These are phyloP conservation scores for Adela reaumurella DNA, from an alignment of 2,888 invertebrate species.

Conservation along the genomic window DNA sequence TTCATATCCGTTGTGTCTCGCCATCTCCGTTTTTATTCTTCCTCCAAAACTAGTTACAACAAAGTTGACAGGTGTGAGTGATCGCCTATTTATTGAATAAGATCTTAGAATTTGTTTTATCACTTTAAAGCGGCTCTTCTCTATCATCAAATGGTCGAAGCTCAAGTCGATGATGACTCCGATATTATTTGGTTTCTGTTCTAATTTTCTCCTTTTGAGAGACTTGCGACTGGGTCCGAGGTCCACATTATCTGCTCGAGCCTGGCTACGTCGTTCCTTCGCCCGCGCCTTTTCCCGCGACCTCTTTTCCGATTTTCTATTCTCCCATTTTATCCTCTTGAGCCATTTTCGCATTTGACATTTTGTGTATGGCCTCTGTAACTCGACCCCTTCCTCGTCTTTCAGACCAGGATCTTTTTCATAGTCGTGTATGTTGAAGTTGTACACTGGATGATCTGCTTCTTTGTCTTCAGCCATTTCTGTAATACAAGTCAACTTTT, in stretches of 20 bases:
- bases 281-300: constrained; percentile 67
- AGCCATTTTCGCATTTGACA: constrained; percentile 64
- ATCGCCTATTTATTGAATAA: constrained; percentile 86
- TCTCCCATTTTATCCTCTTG: constrained; percentile 71
- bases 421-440: neutral
- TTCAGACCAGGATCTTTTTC: constrained; percentile 43
- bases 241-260: constrained; percentile 67
- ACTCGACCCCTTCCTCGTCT: constrained; percentile 38
- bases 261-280: constrained; percentile 66
- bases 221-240: constrained; percentile 77
- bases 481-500: too few relatives aligned
- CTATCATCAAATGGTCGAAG: constrained; percentile 88
- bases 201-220: constrained; percentile 70
- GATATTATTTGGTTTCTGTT: constrained; percentile 64
- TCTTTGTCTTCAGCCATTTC: neutral
- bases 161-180: constrained; percentile 84
- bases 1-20: constrained; percentile 80
- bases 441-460: neutral
- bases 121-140: constrained; percentile 83
- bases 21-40: constrained; percentile 68
- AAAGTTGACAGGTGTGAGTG: constrained; percentile 74
- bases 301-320: constrained; percentile 65
- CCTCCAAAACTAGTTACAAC: constrained; percentile 79
- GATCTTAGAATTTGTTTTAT: constrained; percentile 87
- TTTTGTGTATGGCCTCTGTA: constrained; percentile 54